These are phyloP conservation scores for Cyprinodon brontotheroides DNA, from an alignment of 2,113 vertebrate species.

Conservation along the genomic window DNA sequence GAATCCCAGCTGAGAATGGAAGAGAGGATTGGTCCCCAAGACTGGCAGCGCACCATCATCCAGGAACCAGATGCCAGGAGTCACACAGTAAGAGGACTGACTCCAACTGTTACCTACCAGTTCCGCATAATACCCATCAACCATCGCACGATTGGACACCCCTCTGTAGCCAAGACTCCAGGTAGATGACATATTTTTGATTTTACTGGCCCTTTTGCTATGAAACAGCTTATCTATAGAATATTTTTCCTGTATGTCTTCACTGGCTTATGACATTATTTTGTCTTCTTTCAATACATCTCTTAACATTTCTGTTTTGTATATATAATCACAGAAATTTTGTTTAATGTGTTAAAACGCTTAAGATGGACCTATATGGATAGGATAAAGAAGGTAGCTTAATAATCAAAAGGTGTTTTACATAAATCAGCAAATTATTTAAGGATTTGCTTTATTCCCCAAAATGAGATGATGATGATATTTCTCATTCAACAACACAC, in stretches of 20 bases:
- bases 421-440: background rate
- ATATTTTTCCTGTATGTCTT: background rate
- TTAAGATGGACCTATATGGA: background rate
- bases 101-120: conserved; percentile 82
- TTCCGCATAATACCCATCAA: conserved; percentile 88
- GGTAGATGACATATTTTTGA: conserved; percentile 73
- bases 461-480: background rate
- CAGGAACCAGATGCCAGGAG: conserved; percentile 80
- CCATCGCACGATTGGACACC: conserved; percentile 85
- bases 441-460: background rate
- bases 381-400: background rate
- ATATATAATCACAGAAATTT: background rate
- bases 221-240: too few species aligned
- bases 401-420: background rate
- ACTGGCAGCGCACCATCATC: conserved; percentile 81
- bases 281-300: too few species aligned
- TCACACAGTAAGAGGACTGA: conserved; percentile 80
- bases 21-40: conserved; percentile 8
- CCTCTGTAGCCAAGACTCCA: conserved; percentile 88
- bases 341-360: background rate
- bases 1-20: conserved; percentile 3
- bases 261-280: background rate
- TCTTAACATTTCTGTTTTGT: too few species aligned
- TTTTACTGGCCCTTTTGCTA: too few species aligned
- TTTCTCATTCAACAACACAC: background rate